Conservation (phyloP, 2,797 vertebrate genomes). For the Mus spretus region DNA sequence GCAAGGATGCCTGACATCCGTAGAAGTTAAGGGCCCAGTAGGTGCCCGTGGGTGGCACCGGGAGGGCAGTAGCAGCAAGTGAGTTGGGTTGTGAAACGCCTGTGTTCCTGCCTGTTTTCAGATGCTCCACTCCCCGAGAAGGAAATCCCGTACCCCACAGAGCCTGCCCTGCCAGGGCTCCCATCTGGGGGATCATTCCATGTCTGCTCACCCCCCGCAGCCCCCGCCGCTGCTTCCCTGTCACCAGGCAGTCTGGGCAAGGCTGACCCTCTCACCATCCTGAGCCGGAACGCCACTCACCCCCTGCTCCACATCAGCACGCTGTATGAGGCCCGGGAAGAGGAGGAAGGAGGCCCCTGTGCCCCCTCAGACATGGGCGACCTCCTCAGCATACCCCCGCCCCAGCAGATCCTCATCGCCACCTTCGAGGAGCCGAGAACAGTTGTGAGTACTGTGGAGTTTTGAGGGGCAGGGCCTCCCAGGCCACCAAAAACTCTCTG, state of each 20-base stretch:
- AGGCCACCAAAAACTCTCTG: neutral
- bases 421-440: slow-evolving; percentile 90
- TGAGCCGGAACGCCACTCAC: slow-evolving; percentile 90
- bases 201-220: slow-evolving; percentile 84
- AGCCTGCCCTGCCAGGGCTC: slow-evolving; percentile 86
- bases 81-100: neutral
- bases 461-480: slow-evolving; percentile 79
- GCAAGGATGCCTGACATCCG: neutral
- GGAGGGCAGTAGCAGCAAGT: neutral
- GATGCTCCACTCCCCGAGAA: slow-evolving; percentile 88
- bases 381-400: slow-evolving; percentile 89
- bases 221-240: slow-evolving; percentile 45
- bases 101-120: slow-evolving; percentile 73
- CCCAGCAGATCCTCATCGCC: slow-evolving; percentile 90
- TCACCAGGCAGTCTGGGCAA: slow-evolving; percentile 84
- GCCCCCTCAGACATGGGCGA: slow-evolving; percentile 85
- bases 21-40: neutral
- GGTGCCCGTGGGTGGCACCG: neutral
- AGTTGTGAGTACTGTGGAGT: slow-evolving; percentile 90
- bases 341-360: slow-evolving; percentile 83
- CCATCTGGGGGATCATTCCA: slow-evolving; percentile 87
- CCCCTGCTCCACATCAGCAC: slow-evolving; percentile 91
- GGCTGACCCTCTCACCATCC: slow-evolving; percentile 86
- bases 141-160: slow-evolving; percentile 87
- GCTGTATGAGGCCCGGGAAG: slow-evolving; percentile 90